A percentile compares a stretch with the other conserved stretches of the same genome.
phyloP scores from a whole-genome alignment of 2,113 vertebrate species.

The Acrocephalus arundinaceus region DNA sequence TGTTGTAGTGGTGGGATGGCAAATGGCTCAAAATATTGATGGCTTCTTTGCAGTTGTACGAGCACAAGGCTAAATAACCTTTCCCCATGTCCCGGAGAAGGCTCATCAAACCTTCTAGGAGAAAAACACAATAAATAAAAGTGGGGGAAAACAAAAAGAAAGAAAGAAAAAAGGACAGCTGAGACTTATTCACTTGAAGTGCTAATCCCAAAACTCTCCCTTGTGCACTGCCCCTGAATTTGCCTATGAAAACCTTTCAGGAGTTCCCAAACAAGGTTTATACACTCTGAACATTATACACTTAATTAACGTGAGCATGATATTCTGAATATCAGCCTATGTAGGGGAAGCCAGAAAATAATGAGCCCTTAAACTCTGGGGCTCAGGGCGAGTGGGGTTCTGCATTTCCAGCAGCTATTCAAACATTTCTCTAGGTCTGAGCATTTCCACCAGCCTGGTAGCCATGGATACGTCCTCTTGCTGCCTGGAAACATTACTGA shows the following conservation, averaged over 20 bases:
- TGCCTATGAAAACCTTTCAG: neutral
- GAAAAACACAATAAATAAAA: conserved; percentile 68
- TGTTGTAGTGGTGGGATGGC: conserved; percentile 97
- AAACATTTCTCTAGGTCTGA: neutral
- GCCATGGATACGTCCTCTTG: conserved; percentile 28
- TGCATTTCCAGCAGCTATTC: conserved; percentile 3
- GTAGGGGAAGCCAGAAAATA: neutral
- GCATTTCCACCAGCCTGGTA: conserved; percentile 12
- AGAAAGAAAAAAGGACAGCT: neutral
- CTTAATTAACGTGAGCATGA: neutral
- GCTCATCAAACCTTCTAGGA: conserved; percentile 94
- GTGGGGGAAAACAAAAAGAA: neutral
- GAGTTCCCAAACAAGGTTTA: neutral
- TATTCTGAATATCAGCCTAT: neutral
- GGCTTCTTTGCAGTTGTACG: conserved; percentile 96
- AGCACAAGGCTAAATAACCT: conserved; percentile 94
- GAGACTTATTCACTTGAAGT: neutral
- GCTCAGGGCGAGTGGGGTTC: neutral
- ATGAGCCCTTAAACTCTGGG: neutral
- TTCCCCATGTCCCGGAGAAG: conserved; percentile 95
- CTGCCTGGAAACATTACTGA: conserved; percentile 15
- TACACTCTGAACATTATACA: neutral
- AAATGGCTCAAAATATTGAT: conserved; percentile 91
- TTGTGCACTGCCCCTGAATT: neutral
- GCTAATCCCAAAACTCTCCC: neutral